Conservation (phyloP, 2,888 invertebrate genomes). For the Parnassius mnemosyne region DNA sequence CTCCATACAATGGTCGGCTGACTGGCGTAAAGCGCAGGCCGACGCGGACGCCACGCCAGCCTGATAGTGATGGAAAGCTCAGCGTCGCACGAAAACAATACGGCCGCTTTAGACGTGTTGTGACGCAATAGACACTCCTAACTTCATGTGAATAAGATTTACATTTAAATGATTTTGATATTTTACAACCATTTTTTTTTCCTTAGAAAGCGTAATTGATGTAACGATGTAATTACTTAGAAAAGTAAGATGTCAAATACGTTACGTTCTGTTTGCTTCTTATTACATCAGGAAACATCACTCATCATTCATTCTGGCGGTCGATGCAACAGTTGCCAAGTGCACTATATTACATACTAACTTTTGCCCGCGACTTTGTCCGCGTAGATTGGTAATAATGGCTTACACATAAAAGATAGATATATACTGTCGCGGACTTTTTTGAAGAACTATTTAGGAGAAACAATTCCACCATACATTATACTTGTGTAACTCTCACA, state of each 20-base stretch:
- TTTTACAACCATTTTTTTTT: neutral
- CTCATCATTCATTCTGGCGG: too few species aligned
- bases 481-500: too few species aligned
- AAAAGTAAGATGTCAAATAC: neutral
- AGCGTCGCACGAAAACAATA: constrained; percentile 9
- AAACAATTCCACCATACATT: too few species aligned
- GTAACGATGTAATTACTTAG: neutral
- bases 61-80: constrained; percentile 41
- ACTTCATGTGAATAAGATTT: constrained; percentile 5
- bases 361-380: too few species aligned
- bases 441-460: too few species aligned
- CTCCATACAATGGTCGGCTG: constrained; percentile 60
- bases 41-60: constrained; percentile 33
- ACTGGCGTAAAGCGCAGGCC: constrained; percentile 34
- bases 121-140: constrained; percentile 9
- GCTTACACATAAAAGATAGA: too few species aligned
- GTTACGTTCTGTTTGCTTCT: too few species aligned
- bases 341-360: too few species aligned
- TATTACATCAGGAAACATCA: too few species aligned
- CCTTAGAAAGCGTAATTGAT: neutral
- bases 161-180: neutral
- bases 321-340: too few species aligned
- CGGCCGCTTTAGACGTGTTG: constrained; percentile 6
- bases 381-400: too few species aligned
- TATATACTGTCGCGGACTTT: too few species aligned